Evolutionary conservation across 2,888 invertebrate species (phyloP).

Genomic region (Galerucella pusilla): DNA sequence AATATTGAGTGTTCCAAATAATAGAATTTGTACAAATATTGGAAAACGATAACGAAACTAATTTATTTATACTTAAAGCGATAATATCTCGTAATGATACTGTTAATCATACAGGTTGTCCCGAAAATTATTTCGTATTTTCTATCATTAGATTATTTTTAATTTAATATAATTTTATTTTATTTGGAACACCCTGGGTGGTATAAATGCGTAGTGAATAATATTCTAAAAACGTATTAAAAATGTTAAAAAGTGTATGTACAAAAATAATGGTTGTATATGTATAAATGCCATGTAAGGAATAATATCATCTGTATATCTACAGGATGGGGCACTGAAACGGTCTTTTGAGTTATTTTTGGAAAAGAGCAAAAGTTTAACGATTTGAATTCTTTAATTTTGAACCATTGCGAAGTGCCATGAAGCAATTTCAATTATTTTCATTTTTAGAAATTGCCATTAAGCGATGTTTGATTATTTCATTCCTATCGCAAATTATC

Average conservation of each 20-base stretch:
- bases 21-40: neutral
- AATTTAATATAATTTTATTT: neutral
- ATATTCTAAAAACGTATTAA: constrained; percentile 7
- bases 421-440: no score
- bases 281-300: constrained; percentile 20
- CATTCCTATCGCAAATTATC: no score
- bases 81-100: neutral
- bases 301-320: constrained; percentile 10
- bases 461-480: no score
- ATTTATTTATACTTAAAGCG: neutral
- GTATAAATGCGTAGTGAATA: neutral
- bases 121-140: neutral
- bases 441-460: no score
- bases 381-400: no score
- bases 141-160: neutral
- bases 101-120: neutral
- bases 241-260: constrained; percentile 25
- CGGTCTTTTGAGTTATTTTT: neutral
- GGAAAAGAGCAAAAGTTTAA: neutral
- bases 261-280: constrained; percentile 27
- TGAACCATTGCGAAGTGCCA: no score
- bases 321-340: neutral
- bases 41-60: neutral
- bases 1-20: constrained; percentile 11
- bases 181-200: constrained; percentile 7